phyloP scores from a whole-genome alignment of 1,140 invertebrate species.

The Brachionus angularis region DNA sequence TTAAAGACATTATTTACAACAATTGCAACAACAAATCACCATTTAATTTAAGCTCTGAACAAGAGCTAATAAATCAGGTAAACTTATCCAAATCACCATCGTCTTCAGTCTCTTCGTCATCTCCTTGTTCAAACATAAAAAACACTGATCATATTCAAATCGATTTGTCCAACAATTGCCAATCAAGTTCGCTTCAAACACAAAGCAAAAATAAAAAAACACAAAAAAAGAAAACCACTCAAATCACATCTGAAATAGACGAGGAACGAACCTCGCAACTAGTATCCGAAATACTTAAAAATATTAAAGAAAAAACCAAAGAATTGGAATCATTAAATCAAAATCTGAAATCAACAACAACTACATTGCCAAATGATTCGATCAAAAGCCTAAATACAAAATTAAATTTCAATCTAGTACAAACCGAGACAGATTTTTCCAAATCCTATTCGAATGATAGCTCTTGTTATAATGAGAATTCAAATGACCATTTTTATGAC shows the following conservation, averaged over 20 bases:
- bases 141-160: too few species aligned
- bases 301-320: conserved; percentile 43
- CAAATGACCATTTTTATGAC: conserved; percentile 3
- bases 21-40: too few species aligned
- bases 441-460: conserved; percentile 1
- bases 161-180: too few species aligned
- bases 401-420: neutral
- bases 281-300: conserved; percentile 39
- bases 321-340: conserved; percentile 34
- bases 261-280: conserved; percentile 39
- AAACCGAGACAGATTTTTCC: neutral
- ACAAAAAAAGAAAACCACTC: conserved; percentile 36
- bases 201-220: too few species aligned
- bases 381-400: neutral
- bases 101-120: too few species aligned
- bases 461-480: neutral
- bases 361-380: neutral
- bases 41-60: too few species aligned
- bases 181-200: too few species aligned
- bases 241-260: conserved; percentile 29
- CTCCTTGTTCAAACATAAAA: too few species aligned
- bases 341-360: conserved; percentile 30
- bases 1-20: too few species aligned
- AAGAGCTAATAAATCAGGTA: too few species aligned
- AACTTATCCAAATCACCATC: too few species aligned